phyloP scores from a whole-genome alignment of 2,888 invertebrate genomes.

The Automeris io region DNA sequence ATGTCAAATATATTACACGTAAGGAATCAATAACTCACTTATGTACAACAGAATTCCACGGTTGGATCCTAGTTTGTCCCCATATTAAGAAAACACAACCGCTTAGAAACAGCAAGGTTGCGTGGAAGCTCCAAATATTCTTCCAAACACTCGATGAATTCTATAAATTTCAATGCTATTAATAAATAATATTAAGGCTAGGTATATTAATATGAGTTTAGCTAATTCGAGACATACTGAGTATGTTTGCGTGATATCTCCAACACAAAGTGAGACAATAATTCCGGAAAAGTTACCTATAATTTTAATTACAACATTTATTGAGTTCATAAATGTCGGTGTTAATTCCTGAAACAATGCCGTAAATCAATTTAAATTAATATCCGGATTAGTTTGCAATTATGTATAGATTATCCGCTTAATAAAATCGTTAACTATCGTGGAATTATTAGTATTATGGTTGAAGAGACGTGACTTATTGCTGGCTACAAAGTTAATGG shows the following conservation, averaged over 20 bases:
- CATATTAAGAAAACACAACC: conserved; percentile 56
- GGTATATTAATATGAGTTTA: background rate
- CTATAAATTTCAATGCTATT: conserved; percentile 27
- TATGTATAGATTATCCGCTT: too few relatives aligned
- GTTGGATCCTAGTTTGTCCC: conserved; percentile 54
- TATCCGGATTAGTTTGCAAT: conserved; percentile 34
- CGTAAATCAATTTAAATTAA: conserved; percentile 35
- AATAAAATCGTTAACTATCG: too few relatives aligned
- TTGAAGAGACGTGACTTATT: too few relatives aligned
- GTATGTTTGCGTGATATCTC: conserved; percentile 70
- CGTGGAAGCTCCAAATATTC: conserved; percentile 66
- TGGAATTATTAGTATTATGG: too few relatives aligned
- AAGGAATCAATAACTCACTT: too few relatives aligned
- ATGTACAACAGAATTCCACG: conserved; percentile 44
- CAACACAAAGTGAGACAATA: conserved; percentile 82
- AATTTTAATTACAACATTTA: conserved; percentile 85
- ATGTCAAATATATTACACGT: too few relatives aligned
- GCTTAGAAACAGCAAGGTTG: conserved; percentile 42
- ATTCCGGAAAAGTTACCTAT: conserved; percentile 83
- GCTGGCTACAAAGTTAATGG: too few relatives aligned
- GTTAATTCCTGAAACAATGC: conserved; percentile 78
- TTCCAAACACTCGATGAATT: conserved; percentile 50
- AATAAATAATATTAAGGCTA: conserved; percentile 4
- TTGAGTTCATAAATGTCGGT: conserved; percentile 83
- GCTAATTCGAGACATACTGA: conserved; percentile 39